Evolutionary conservation across 2,113 vertebrate species (phyloP).

Genomic region (Poicephalus meyeri): DNA sequence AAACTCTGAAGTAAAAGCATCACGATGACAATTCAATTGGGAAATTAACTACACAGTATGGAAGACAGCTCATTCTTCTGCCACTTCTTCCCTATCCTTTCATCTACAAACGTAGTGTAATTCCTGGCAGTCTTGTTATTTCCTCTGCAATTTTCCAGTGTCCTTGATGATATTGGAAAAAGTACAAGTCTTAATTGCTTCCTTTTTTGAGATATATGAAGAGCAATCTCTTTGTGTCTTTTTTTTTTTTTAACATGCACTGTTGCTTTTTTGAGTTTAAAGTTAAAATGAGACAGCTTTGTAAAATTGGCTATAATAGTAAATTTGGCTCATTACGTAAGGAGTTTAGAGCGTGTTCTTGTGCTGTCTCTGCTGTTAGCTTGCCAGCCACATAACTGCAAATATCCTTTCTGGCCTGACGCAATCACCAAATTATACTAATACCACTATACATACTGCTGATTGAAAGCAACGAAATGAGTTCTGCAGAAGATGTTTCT

Average conservation of each 20-base stretch:
- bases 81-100: constrained; percentile 25
- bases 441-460: accelerated
- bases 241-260: neutral
- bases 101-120: constrained; percentile 23
- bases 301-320: neutral
- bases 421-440: neutral
- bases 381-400: neutral
- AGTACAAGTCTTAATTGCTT: constrained; percentile 38
- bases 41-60: neutral
- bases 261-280: neutral
- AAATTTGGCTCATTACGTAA: neutral
- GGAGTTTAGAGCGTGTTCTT: neutral
- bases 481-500: neutral
- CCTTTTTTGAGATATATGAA: constrained; percentile 1
- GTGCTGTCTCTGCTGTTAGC: neutral
- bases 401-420: neutral
- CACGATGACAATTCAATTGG: constrained; percentile 1
- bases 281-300: neutral
- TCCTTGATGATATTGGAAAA: constrained; percentile 23
- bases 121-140: constrained; percentile 53
- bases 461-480: neutral
- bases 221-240: neutral
- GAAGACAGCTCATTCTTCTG: constrained; percentile 3
- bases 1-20: constrained; percentile 21
- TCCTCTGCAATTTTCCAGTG: constrained; percentile 33